Conservation (phyloP, 2,888 invertebrate genomes). For the Dendrolimus houi region DNA sequence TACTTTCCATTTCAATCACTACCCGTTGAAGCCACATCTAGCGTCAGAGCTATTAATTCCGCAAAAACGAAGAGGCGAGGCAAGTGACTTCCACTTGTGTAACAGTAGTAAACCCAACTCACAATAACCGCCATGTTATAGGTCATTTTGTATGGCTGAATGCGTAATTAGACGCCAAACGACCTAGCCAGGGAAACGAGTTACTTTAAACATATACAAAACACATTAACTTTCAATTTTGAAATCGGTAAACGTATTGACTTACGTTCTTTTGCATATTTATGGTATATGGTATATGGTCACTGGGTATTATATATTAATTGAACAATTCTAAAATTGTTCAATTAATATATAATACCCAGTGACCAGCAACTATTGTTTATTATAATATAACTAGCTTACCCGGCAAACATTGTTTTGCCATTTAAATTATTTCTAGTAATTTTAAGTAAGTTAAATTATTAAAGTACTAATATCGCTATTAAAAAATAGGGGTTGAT, state of each 20-base stretch:
- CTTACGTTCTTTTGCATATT: too few species aligned
- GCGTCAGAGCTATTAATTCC: conserved; percentile 8
- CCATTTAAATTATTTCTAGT: too few species aligned
- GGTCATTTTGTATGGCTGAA: conserved; percentile 51
- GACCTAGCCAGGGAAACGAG: conserved; percentile 2
- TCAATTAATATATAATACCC: too few species aligned
- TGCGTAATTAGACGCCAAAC: conserved; percentile 40
- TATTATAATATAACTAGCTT: too few species aligned
- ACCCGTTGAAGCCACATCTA: conserved; percentile 18
- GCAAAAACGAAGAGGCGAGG: conserved; percentile 22
- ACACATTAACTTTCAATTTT: conserved; percentile 6
- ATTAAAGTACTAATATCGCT: too few species aligned
- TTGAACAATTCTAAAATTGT: too few species aligned
- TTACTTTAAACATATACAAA: conserved; percentile 8
- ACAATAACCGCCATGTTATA: conserved; percentile 56
- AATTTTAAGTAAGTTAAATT: too few species aligned
- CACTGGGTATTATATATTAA: too few species aligned
- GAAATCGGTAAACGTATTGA: conserved; percentile 12
- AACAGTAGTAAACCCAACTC: conserved; percentile 49
- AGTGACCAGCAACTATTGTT: too few species aligned
- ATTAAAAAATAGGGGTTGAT: too few species aligned
- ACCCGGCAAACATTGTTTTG: too few species aligned
- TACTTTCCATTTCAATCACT: not conserved
- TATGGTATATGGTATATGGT: too few species aligned
- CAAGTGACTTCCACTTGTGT: conserved; percentile 51